Conservation (phyloP, 1,140 invertebrate species). For the Palaemon carinicauda region DNA sequence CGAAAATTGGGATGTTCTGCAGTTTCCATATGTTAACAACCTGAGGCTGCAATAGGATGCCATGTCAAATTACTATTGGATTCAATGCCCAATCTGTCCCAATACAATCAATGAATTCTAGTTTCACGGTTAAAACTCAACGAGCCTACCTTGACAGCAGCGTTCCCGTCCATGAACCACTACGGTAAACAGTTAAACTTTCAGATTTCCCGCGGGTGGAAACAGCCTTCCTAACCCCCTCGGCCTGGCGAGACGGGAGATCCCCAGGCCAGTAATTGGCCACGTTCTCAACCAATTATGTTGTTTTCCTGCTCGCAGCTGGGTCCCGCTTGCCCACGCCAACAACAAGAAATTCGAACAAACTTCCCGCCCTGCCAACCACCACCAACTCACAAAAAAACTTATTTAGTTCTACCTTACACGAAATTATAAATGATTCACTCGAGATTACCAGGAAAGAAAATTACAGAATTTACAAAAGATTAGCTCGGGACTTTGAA, state of each 20-base stretch:
- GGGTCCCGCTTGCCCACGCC: slow-evolving; percentile 1
- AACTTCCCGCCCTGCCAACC: not conserved
- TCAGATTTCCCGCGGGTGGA: slow-evolving; percentile 45
- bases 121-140: not conserved
- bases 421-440: not conserved
- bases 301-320: slow-evolving; percentile 46
- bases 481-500: too few species aligned
- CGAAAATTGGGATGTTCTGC: too few species aligned
- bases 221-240: not conserved
- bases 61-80: too few species aligned
- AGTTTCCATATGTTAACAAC: too few species aligned
- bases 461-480: too few species aligned
- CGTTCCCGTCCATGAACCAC: slow-evolving; percentile 6
- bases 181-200: slow-evolving; percentile 41
- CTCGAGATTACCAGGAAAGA: too few species aligned
- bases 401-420: slow-evolving; percentile 5
- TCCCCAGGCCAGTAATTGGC: slow-evolving; percentile 46
- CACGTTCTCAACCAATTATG: slow-evolving; percentile 52
- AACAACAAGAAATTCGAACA: slow-evolving; percentile 32
- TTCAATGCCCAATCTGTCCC: too few species aligned
- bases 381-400: not conserved
- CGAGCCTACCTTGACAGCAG: too few species aligned
- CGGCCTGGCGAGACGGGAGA: not conserved
- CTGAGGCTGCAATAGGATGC: too few species aligned
- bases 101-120: too few species aligned